phyloP scores from a whole-genome alignment of 2,113 vertebrate genomes.

The Microcebus griseorufus region DNA sequence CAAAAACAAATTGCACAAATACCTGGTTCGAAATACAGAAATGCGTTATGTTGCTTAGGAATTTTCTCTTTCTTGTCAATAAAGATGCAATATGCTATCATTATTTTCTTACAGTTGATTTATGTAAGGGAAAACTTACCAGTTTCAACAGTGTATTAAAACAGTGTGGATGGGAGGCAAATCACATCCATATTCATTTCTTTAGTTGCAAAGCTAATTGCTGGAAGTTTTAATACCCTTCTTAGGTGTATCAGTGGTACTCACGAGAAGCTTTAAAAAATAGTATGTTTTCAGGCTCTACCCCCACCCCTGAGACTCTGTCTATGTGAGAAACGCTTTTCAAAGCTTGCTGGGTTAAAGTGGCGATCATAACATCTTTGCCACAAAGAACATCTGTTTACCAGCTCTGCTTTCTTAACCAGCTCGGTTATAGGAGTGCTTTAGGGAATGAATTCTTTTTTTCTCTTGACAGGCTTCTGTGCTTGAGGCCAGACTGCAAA shows the following conservation, averaged over 20 bases:
- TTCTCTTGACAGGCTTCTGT: constrained; percentile 72
- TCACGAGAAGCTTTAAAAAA: background rate
- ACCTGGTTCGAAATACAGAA: background rate
- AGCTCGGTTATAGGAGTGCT: constrained; percentile 66
- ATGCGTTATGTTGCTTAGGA: background rate
- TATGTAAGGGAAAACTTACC: background rate
- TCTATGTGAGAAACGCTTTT: constrained; percentile 81
- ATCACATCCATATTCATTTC: background rate
- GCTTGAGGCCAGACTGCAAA: constrained; percentile 71
- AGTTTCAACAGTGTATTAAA: background rate
- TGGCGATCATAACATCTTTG: constrained; percentile 77
- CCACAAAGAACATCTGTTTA: constrained; percentile 84
- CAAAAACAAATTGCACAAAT: background rate
- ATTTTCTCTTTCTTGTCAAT: background rate
- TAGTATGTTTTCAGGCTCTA: background rate
- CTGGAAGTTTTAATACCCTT: background rate
- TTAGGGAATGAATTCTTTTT: constrained; percentile 70
- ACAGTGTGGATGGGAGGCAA: background rate
- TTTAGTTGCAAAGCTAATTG: background rate
- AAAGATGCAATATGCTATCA: background rate
- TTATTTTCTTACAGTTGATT: background rate
- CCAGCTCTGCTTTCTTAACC: constrained; percentile 82
- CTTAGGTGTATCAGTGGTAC: background rate
- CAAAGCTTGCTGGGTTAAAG: constrained; percentile 77
- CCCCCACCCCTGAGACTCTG: background rate